Conservation (phyloP, 2,113 vertebrate genomes). For the Epinephelus lanceolatus region DNA sequence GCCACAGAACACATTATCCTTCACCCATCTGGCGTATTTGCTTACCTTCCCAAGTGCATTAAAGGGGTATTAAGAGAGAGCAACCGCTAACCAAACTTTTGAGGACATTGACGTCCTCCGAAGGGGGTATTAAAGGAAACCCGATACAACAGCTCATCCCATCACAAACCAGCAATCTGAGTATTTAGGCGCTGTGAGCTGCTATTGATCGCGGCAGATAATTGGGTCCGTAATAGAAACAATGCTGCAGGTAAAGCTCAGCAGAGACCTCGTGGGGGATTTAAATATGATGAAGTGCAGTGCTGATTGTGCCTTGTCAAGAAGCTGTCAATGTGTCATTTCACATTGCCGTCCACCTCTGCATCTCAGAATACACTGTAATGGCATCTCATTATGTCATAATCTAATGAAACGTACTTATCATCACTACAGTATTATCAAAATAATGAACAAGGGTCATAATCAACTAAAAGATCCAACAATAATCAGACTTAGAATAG, state of each 20-base stretch:
- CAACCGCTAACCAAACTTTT: conserved; percentile 65
- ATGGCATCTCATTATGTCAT: conserved; percentile 37
- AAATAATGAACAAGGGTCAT: conserved; percentile 40
- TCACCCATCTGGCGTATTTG: conserved; percentile 65
- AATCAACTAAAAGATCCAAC: conserved; percentile 49
- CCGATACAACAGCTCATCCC: conserved; percentile 59
- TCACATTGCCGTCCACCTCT: conserved; percentile 17
- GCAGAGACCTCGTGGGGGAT: conserved; percentile 40
- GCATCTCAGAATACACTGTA: not conserved
- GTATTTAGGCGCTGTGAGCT: conserved; percentile 50
- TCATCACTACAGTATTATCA: conserved; percentile 31
- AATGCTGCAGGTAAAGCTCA: conserved; percentile 48
- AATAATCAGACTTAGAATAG: conserved; percentile 44
- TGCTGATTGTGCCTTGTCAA: conserved; percentile 52
- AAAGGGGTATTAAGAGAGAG: conserved; percentile 46
- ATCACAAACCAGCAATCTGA: conserved; percentile 53
- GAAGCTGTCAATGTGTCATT: conserved; percentile 66
- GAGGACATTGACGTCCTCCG: conserved; percentile 63
- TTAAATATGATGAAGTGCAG: conserved; percentile 63
- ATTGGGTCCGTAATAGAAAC: conserved; percentile 73
- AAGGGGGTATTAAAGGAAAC: conserved; percentile 60
- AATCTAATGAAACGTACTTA: conserved; percentile 36
- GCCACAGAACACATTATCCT: conserved; percentile 70
- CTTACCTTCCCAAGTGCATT: conserved; percentile 59
- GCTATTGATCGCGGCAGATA: conserved; percentile 72